Percentiles rank a stretch among this genome's conserved stretches.
These are phyloP conservation scores for Diuraphis noxia DNA, from an alignment of 1,140 invertebrate genomes.

Conservation along the genomic window DNA sequence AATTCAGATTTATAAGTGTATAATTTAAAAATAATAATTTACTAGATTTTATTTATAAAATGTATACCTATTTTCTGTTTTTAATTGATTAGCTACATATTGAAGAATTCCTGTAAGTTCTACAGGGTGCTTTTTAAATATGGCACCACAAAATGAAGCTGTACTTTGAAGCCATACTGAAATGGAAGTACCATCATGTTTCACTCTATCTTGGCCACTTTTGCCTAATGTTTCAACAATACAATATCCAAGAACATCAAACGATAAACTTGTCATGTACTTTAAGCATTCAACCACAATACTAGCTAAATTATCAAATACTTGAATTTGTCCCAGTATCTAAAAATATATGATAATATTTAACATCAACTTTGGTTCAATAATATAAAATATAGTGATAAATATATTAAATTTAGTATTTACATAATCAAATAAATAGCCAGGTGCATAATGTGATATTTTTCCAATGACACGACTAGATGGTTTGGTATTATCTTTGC, in stretches of 20 bases:
- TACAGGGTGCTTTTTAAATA: conserved; percentile 97
- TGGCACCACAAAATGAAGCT: conserved; percentile 90
- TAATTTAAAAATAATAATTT: neutral
- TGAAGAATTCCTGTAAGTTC: conserved; percentile 93
- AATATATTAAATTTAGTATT: conserved; percentile 18
- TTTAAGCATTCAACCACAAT: conserved; percentile 98
- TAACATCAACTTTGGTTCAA: neutral
- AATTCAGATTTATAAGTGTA: conserved; percentile 49
- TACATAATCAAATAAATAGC: conserved; percentile 95
- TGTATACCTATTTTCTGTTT: conserved; percentile 86
- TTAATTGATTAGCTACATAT: conserved; percentile 96
- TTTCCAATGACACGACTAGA: conserved; percentile 95
- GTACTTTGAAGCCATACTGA: conserved; percentile 93
- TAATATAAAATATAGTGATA: neutral
- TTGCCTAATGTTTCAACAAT: conserved; percentile 87
- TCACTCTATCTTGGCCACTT: conserved; percentile 75
- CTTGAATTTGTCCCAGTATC: conserved; percentile 89
- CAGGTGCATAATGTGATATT: conserved; percentile 92
- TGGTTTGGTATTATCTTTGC: conserved; percentile 97
- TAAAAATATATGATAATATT: conserved; percentile 57
- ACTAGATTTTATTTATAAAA: neutral
- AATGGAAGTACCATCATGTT: conserved; percentile 91
- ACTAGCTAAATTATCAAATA: conserved; percentile 94
- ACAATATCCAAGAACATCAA: conserved; percentile 95
- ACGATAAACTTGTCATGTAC: conserved; percentile 92